Conservation (phyloP, 2,797 vertebrate genomes). For the Loriculus beryllinus region DNA sequence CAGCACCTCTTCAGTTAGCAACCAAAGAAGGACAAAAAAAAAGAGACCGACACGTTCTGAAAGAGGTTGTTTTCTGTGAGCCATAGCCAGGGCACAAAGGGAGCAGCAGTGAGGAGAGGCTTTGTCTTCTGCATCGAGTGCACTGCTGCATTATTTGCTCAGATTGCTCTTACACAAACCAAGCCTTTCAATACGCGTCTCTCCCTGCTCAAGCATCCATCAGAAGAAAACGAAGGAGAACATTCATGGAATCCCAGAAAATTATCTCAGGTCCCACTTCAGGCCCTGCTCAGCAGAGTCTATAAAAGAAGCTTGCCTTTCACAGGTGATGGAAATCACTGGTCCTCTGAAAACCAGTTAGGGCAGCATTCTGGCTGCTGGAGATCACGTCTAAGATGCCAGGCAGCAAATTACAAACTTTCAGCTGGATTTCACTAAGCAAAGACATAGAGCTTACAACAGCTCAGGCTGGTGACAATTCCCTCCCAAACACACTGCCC, state of each 20-base stretch:
- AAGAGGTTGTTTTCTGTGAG: not conserved
- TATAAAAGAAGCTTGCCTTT: not conserved
- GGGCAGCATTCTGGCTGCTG: not conserved
- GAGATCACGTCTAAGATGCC: not conserved
- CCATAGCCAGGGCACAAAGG: not conserved
- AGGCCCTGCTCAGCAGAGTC: not conserved
- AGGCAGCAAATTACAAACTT: not conserved
- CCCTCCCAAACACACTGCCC: not conserved
- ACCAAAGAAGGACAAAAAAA: no score
- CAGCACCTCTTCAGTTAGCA: not conserved
- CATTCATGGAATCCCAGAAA: not conserved
- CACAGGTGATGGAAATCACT: not conserved
- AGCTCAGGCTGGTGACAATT: not conserved
- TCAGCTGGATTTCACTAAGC: not conserved
- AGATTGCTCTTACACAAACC: not conserved
- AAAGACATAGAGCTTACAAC: not conserved
- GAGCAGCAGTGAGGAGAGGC: not conserved
- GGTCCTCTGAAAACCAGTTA: not conserved
- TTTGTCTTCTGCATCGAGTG: not conserved
- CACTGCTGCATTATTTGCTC: not conserved
- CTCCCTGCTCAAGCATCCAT: not conserved
- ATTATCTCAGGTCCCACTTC: not conserved
- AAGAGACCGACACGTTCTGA: fast-evolving
- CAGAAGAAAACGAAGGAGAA: not conserved
- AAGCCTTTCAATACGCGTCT: not conserved